Conservation (phyloP, 2,888 invertebrate genomes). For the Andrena bucephala region DNA sequence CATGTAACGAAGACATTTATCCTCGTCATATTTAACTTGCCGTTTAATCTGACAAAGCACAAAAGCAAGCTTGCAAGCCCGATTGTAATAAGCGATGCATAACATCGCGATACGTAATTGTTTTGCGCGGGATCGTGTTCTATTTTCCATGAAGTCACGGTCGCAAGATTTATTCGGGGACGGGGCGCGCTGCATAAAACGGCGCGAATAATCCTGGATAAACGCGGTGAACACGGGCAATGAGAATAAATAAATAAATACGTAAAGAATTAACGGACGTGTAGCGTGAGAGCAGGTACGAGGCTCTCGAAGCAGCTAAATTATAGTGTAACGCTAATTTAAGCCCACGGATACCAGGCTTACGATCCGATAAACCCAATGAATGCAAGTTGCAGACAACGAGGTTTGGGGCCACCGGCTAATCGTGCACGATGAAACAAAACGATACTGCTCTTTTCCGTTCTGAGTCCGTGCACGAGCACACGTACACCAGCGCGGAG, state of each 20-base stretch:
- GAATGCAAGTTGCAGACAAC: conserved; percentile 67
- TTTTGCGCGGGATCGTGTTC: background rate
- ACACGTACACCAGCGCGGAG: no score
- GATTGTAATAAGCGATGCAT: background rate
- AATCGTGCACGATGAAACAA: conserved; percentile 66
- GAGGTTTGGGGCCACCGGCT: conserved; percentile 44
- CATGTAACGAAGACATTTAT: no score
- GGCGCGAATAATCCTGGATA: conserved; percentile 35
- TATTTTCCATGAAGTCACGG: background rate
- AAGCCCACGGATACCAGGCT: conserved; percentile 36
- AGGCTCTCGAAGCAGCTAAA: conserved; percentile 34
- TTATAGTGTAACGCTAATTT: conserved; percentile 56
- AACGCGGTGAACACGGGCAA: conserved; percentile 15
- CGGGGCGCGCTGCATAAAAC: conserved; percentile 10
- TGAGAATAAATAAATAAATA: conserved; percentile 43
- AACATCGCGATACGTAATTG: background rate
- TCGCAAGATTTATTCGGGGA: background rate
- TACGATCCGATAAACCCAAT: conserved; percentile 68
- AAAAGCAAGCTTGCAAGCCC: background rate
- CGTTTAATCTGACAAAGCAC: background rate
- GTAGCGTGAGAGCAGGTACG: conserved; percentile 11
- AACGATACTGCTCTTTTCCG: conserved; percentile 58
- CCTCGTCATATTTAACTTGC: no score
- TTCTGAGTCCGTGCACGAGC: background rate
- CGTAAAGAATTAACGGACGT: conserved; percentile 44